Base-by-base conservation (phyloP, 1,140 invertebrate species). In the Plectus sambesii region DNA sequence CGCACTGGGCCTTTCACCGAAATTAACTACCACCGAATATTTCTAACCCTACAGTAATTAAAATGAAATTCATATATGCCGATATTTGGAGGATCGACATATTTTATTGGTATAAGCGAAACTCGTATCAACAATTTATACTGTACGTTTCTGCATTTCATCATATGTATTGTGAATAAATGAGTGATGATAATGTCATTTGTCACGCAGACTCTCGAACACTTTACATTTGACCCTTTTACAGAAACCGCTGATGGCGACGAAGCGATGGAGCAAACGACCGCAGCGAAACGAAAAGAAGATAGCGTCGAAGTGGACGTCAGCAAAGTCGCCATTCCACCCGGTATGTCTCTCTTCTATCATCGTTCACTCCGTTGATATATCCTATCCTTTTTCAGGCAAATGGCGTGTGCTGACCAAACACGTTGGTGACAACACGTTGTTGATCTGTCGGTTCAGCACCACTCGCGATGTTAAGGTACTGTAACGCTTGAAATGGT, bases 331-430 rank as follows among this genome's bases (percentile, higher is more conserved):
- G 43, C 49, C 24, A 12, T 62, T 23, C 62, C 57, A 9, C 3
- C 22, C 26, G 61, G n/a, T n/a, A n/a, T n/a, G n/a, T n/a, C n/a
- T n/a, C n/a, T n/a, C n/a, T n/a, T n/a, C n/a, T n/a, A n/a, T n/a
- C n/a, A n/a, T n/a, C n/a, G n/a, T n/a, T n/a, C n/a, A n/a, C n/a
- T n/a, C n/a, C n/a, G n/a, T n/a, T n/a, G n/a, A n/a, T n/a, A n/a
- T n/a, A n/a, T n/a, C n/a, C n/a, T n/a, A n/a, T n/a, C n/a, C n/a
- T n/a, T n/a, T n/a, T n/a, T n/a, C n/a, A n/a, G n/a, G 63, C 9
- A 65, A 68, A 29, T 65, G 64, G 64, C 44, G 64, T 22, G 55
- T 68, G 6, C 50, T 65, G 8, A 51, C 37, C 8, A 46, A 52
- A 33, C 62, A 65, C 33, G 62, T 68, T 26, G 55, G 61, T 6